Evolutionary conservation across 1,140 invertebrate genomes (phyloP).

Genomic region (Drosophila nikananu): DNA sequence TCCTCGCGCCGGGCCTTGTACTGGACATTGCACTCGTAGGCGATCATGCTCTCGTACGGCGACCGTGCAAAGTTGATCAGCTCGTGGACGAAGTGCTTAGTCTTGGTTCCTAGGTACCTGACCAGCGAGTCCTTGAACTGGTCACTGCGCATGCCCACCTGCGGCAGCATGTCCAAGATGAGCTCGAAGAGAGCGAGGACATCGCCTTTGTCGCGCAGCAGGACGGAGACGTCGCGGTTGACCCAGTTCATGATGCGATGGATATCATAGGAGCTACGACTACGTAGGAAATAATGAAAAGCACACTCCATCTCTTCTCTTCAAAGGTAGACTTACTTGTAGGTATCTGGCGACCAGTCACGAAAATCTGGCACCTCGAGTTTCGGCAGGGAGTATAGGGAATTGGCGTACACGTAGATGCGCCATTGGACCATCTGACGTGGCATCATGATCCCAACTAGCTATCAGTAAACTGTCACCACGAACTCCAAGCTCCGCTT

Average conservation of each 20-base stretch:
- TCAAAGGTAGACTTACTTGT: slow-evolving; percentile 15
- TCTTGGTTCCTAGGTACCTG: slow-evolving; percentile 86
- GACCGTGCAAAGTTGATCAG: slow-evolving; percentile 94
- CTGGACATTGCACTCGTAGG: slow-evolving; percentile 60
- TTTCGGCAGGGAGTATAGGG: slow-evolving; percentile 46
- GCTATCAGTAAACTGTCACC: background rate
- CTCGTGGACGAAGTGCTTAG: slow-evolving; percentile 95
- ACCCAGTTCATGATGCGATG: slow-evolving; percentile 54
- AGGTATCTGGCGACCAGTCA: slow-evolving; percentile 19
- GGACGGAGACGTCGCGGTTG: slow-evolving; percentile 59
- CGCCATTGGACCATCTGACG: slow-evolving; percentile 60
- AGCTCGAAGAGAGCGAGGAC: slow-evolving; percentile 29
- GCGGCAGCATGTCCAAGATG: slow-evolving; percentile 33
- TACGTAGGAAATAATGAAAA: background rate
- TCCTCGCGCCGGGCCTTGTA: slow-evolving; percentile 15
- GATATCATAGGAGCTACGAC: slow-evolving; percentile 26
- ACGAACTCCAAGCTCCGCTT: background rate
- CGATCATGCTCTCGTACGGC: slow-evolving; percentile 88
- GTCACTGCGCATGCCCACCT: slow-evolving; percentile 17
- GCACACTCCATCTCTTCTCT: background rate
- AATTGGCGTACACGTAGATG: slow-evolving; percentile 51
- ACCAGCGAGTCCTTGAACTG: slow-evolving; percentile 75
- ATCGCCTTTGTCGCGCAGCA: slow-evolving; percentile 11
- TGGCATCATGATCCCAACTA: slow-evolving; percentile 32
- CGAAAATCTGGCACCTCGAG: slow-evolving; percentile 17